These are phyloP conservation scores for Eulemur albifrons DNA, from an alignment of 2,797 vertebrate genomes.

Conservation along the genomic window DNA sequence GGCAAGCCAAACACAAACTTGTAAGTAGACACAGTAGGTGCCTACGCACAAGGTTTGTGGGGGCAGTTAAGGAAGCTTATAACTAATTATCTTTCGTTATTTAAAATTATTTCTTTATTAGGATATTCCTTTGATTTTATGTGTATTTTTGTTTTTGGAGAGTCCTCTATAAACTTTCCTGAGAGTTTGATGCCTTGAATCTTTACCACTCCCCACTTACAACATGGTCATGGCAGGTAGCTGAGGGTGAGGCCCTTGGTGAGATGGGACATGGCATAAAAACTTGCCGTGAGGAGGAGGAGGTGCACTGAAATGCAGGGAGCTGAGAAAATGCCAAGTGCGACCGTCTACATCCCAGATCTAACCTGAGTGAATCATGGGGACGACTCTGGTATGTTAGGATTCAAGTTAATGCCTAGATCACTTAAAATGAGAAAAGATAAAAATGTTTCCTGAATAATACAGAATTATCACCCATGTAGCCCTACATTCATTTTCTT, in stretches of 20 bases:
- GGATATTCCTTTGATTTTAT: background rate
- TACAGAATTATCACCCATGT: background rate
- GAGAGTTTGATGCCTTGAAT: background rate
- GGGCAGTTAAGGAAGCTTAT: background rate
- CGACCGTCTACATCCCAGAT: too few species aligned
- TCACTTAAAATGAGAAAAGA: background rate
- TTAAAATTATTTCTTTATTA: background rate
- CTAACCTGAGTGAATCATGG: background rate
- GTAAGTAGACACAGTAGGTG: background rate
- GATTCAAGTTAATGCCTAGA: background rate
- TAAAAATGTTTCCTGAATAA: background rate
- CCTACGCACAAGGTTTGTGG: background rate
- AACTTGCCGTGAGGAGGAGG: fast-evolving
- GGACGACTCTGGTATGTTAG: background rate
- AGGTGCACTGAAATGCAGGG: too few species aligned
- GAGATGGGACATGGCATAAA: background rate
- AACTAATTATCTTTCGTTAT: background rate
- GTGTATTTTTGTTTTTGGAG: background rate
- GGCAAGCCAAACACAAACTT: background rate
- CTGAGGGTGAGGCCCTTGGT: background rate
- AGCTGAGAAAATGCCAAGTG: background rate
- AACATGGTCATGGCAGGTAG: background rate
- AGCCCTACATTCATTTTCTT: background rate
- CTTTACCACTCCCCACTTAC: background rate
- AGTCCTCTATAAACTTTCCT: background rate